A percentile compares a stretch with the other conserved stretches of the same genome.
phyloP scores from a whole-genome alignment of 2,888 invertebrate species.

The Watsonalla cultraria region DNA sequence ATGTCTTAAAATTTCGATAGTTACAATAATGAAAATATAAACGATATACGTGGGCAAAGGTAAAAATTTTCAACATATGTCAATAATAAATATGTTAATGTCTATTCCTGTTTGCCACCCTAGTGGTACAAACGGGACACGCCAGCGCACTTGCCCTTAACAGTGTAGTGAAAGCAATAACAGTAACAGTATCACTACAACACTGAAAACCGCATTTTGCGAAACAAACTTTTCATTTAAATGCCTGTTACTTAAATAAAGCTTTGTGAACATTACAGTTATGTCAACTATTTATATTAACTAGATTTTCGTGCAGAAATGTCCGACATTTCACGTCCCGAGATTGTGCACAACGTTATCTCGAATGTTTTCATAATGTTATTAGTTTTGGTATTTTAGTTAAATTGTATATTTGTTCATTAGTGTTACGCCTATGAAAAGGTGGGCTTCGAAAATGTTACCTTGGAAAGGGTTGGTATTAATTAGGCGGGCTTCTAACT shows the following conservation, averaged over 20 bases:
- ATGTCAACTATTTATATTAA: not conserved
- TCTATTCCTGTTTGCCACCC: no score
- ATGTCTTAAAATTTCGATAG: no score
- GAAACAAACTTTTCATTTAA: constrained; percentile 13
- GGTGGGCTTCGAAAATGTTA: no score
- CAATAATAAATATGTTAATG: no score
- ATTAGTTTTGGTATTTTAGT: not conserved
- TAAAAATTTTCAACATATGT: no score
- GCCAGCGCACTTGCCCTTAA: constrained; percentile 11
- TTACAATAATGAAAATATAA: no score
- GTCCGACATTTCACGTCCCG: not conserved
- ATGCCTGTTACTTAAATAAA: constrained; percentile 14
- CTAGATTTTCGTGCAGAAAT: not conserved
- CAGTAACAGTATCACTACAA: constrained; percentile 21
- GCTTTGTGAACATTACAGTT: not conserved
- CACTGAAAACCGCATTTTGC: constrained; percentile 13
- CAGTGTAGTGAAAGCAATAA: constrained; percentile 16
- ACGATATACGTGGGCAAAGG: no score
- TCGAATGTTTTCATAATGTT: not conserved
- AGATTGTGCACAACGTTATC: not conserved
- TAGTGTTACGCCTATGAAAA: no score
- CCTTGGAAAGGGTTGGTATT: no score
- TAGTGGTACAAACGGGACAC: no score
- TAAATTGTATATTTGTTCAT: no score
- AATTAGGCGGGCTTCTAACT: no score